Conservation (phyloP, 2,888 invertebrate genomes). For the Dusona sp. region DNA sequence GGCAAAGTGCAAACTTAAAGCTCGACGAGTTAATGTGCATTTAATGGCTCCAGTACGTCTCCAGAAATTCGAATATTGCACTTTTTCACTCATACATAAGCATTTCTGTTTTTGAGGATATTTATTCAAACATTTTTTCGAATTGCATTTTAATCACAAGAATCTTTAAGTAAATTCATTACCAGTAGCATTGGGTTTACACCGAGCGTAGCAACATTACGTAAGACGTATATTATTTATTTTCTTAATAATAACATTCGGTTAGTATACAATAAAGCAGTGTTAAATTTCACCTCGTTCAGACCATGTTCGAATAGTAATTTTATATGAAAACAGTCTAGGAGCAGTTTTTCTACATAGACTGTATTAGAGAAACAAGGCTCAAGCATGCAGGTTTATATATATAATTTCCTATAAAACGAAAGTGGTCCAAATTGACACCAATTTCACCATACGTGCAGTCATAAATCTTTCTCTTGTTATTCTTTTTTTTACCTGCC, state of each 20-base stretch:
- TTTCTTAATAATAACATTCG: neutral
- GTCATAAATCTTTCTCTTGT: slow-evolving; percentile 51
- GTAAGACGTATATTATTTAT: neutral
- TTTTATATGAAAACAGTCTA: neutral
- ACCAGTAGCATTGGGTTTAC: neutral
- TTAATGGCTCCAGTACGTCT: neutral
- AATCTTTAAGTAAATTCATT: neutral
- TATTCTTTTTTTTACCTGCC: slow-evolving; percentile 24
- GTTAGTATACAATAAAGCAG: neutral
- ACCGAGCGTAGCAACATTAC: neutral
- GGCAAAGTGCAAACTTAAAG: neutral
- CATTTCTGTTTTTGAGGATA: neutral
- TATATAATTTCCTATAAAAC: neutral
- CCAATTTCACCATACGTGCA: neutral
- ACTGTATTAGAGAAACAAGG: neutral
- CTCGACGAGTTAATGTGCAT: neutral
- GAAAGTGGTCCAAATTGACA: neutral
- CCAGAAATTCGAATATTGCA: neutral
- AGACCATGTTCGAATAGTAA: neutral
- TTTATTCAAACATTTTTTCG: neutral
- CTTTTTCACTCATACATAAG: neutral
- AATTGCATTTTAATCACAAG: neutral
- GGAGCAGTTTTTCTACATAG: neutral
- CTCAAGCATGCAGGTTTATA: no score
- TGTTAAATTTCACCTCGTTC: neutral